Evolutionary conservation across 2,888 invertebrate species (phyloP).

Genomic region (Odontocolon sp.): DNA sequence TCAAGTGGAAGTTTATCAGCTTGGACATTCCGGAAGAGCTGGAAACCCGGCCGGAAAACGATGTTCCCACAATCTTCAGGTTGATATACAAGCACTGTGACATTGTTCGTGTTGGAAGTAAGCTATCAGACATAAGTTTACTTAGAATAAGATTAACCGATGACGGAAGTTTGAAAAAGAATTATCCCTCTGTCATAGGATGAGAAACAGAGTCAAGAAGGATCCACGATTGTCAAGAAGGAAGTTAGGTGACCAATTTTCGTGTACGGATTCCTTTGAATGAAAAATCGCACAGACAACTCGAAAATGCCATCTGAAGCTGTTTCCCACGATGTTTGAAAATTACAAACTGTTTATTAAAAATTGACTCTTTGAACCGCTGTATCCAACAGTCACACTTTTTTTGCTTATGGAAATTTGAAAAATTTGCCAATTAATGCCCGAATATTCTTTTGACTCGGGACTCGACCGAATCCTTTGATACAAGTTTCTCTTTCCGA

Average conservation of each 20-base stretch:
- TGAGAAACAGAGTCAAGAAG: not conserved
- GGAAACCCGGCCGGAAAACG: not conserved
- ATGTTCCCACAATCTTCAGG: conserved; percentile 5
- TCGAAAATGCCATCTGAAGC: not conserved
- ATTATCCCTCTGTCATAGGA: not conserved
- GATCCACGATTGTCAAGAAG: not conserved
- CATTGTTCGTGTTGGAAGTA: too few species aligned
- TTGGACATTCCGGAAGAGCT: conserved; percentile 14
- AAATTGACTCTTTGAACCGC: too few species aligned
- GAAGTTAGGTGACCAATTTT: conserved; percentile 19
- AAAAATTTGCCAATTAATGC: too few species aligned
- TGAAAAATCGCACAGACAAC: not conserved
- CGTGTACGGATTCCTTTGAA: not conserved
- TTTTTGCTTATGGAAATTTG: too few species aligned
- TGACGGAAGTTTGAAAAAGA: conserved; percentile 10
- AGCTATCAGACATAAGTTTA: not conserved
- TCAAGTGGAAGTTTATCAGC: not conserved
- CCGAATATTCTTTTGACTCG: conserved; percentile 8
- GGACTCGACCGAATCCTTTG: not conserved
- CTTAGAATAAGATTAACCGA: not conserved
- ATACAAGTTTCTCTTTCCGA: not conserved
- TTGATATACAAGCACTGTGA: not conserved
- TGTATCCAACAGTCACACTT: too few species aligned
- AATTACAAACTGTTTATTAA: too few species aligned
- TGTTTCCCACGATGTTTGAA: not conserved